Evolutionary conservation across 1,140 invertebrate species (phyloP), one percentile per base, ranked within the genome.

Genomic region (Lanistes nyassanus): DNA sequence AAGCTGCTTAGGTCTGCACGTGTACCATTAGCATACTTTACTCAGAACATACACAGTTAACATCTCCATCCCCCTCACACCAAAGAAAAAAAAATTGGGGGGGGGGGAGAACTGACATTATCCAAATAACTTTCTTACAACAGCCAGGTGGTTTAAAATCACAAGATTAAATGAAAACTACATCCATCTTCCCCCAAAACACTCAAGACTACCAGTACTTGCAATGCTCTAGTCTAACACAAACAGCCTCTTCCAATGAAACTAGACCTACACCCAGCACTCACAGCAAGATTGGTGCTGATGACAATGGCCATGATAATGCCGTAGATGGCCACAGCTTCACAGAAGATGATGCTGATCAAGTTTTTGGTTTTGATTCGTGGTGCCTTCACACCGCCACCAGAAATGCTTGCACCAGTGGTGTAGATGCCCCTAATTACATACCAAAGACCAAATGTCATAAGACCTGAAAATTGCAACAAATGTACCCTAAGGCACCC

Each of bases 291-390:
- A 85, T 94, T 92, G 80, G 95, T 96, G 69, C 95, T 95, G 55
- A 99, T 92, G 37, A 99, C 96, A 87, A 99, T 98, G 42, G 97
- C 97, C 84, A 97, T 97, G 85, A 99, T 99, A 34, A 99, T 92
- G n/a, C 97, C 97, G 89, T 99, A 99, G 90, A 99, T 99, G 71
- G 97, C 97, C 0, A 99, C 97, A 83, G 97, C 97, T 91, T 99
- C 97, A 89, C 97, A 99, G 91, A 99, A 99, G 89, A 99, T 99
- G 85, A 99, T 97, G 69, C 97, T 98, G 84, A 99, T 98, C 82
- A 99, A 93, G 91, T 99, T 99, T 90, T 99, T 99, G 65, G 98
- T 99, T 90, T 99, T 97, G 87, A 99, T 99, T 83, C 98, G 92
- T 7, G 98, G 98, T 29, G 98, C 97, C 91, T 99, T 99, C 0